Evolutionary conservation across 2,113 vertebrate genomes (phyloP).

Genomic region (Diadophis punctatus): DNA sequence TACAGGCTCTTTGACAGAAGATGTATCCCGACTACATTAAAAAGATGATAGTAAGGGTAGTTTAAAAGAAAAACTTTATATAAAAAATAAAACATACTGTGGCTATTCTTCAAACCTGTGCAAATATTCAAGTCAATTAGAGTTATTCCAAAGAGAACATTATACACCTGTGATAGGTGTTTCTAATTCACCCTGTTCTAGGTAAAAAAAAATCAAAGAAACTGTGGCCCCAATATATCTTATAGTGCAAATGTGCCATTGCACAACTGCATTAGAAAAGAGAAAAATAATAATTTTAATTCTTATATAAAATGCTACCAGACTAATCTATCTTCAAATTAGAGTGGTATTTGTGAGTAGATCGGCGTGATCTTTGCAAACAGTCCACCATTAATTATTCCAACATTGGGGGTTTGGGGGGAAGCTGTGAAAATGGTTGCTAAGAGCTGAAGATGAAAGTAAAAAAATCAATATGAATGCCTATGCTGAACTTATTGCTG

Average conservation of each 20-base stretch:
- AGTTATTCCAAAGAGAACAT: background rate
- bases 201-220: background rate
- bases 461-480: background rate
- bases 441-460: background rate
- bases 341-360: background rate
- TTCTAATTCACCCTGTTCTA: background rate
- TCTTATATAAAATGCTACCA: background rate
- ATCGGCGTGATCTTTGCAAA: background rate
- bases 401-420: background rate
- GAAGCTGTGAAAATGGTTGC: background rate
- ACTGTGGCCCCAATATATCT: background rate
- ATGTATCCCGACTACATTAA: background rate
- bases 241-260: background rate
- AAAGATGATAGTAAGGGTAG: background rate
- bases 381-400: background rate
- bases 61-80: background rate
- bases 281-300: background rate
- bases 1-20: background rate
- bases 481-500: background rate
- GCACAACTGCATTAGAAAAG: background rate
- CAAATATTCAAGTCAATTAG: background rate
- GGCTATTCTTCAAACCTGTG: background rate
- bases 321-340: background rate
- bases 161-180: background rate
- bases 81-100: background rate